These are phyloP conservation scores for Salvelinus alpinus DNA, from an alignment of 2,113 vertebrate species.

Conservation along the genomic window DNA sequence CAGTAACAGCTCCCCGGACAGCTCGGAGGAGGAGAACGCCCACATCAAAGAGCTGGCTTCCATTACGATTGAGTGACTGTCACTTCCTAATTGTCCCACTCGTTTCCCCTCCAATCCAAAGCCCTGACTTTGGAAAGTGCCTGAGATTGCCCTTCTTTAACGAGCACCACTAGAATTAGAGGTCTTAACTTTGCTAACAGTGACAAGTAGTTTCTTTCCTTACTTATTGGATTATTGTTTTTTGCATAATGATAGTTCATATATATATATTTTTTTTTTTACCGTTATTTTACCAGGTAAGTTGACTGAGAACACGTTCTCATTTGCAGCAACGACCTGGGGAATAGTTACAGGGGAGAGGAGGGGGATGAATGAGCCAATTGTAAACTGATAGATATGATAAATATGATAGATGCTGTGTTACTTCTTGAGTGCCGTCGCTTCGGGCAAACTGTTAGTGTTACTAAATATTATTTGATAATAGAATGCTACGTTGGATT, in stretches of 20 bases:
- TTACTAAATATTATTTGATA: slow-evolving; percentile 59
- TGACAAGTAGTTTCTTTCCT: slow-evolving; percentile 50
- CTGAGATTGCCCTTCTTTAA: slow-evolving; percentile 82
- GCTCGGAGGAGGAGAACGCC: slow-evolving; percentile 72
- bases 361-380: no score
- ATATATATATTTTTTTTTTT: no score
- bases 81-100: slow-evolving; percentile 16
- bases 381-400: no score
- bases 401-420: slow-evolving; percentile 51
- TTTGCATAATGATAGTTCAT: slow-evolving; percentile 52
- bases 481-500: slow-evolving; percentile 65
- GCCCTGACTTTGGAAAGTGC: slow-evolving; percentile 87
- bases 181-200: slow-evolving; percentile 48
- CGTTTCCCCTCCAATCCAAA: slow-evolving; percentile 29
- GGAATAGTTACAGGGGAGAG: no score
- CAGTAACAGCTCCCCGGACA: slow-evolving; percentile 70
- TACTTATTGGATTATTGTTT: slow-evolving; percentile 30
- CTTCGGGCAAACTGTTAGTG: slow-evolving; percentile 62
- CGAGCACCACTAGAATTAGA: slow-evolving; percentile 42
- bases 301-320: no score
- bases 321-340: no score
- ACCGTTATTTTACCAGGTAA: no score
- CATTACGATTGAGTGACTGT: slow-evolving; percentile 86
- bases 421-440: slow-evolving; percentile 60
- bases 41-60: slow-evolving; percentile 85